Base-by-base conservation (phyloP, 2,797 vertebrate species). In the Melanotaenia nigrans region DNA sequence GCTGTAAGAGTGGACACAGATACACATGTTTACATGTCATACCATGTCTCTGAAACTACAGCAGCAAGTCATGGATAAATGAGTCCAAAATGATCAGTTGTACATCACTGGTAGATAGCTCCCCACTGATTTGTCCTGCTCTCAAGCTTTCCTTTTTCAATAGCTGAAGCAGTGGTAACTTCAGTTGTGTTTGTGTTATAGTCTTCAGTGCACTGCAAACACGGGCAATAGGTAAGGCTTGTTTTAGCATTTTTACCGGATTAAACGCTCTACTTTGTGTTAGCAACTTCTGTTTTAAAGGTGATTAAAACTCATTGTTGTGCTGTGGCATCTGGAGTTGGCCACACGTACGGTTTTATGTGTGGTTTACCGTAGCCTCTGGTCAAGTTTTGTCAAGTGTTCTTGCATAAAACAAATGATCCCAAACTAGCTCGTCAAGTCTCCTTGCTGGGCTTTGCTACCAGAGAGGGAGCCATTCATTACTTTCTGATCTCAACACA, bases 401-500 rank as follows among this genome's bases (percentile, higher is more conserved):
- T 30, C 38, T 49, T 68, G 47, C 13, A 28, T 55, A n/a, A 65
- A 74, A 55, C 55, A 71, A 69, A 80, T 0, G 25, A 49, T 66
- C 16, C 47, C 30, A 22, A 55, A 18, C 51, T 18, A 49, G 61
- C 35, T 5, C 9, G 65, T 35, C 1, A 7, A 70, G 62, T 32
- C 56, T 86, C 78, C 61, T 68, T 72, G 81, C 81, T 87, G 77
- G 85, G 79, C 83, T 86, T 68, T 73, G 58, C 66, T 24, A 32
- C 25, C 24, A 30, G 61, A 68, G 74, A 65, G 62, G 73, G 71
- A 73, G 62, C 47, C 68, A 42, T 65, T 78, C 60, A 10, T 68
- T 68, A 60, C 71, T 80, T 81, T 75, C 71, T 74, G 81, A 82
- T 87, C 83, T 70, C 57, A 65, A 42, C 10, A 36, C 71, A 73